Conservation (phyloP, 2,113 vertebrate genomes). For the Echinops telfairi region DNA sequence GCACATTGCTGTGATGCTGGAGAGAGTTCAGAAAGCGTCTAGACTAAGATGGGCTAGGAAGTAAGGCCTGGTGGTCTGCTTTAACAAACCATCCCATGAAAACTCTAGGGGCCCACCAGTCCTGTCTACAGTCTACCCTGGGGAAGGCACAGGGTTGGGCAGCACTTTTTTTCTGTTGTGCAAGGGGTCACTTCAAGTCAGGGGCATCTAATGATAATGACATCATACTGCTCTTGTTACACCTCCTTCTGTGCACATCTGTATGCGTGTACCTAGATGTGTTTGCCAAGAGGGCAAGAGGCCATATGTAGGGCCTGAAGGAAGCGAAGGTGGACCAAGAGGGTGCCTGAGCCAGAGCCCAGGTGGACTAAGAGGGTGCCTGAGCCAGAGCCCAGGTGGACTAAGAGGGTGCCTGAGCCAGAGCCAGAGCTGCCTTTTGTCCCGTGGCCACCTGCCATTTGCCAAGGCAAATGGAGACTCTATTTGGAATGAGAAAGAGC, state of each 20-base stretch:
- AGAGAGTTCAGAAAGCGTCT: not conserved
- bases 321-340: not conserved
- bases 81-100: not conserved
- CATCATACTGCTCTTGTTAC: not conserved
- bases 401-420: not conserved
- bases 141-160: not conserved
- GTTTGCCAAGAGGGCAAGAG: not conserved
- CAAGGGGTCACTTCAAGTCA: not conserved
- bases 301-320: not conserved
- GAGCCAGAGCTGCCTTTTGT: not conserved
- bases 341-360: not conserved
- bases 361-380: not conserved
- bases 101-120: not conserved
- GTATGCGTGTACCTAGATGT: rapidly evolving
- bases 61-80: not conserved
- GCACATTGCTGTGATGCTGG: not conserved
- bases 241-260: not conserved
- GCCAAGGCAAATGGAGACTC: not conserved
- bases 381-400: not conserved
- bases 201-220: not conserved
- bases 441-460: not conserved
- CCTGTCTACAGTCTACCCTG: not conserved
- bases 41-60: not conserved
- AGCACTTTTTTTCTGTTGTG: not conserved
- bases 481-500: not conserved